A percentile compares a stretch with the other conserved stretches of the same genome.
These are phyloP conservation scores for Metopolophium dirhodum DNA, from an alignment of 1,140 invertebrate species.

Conservation along the genomic window DNA sequence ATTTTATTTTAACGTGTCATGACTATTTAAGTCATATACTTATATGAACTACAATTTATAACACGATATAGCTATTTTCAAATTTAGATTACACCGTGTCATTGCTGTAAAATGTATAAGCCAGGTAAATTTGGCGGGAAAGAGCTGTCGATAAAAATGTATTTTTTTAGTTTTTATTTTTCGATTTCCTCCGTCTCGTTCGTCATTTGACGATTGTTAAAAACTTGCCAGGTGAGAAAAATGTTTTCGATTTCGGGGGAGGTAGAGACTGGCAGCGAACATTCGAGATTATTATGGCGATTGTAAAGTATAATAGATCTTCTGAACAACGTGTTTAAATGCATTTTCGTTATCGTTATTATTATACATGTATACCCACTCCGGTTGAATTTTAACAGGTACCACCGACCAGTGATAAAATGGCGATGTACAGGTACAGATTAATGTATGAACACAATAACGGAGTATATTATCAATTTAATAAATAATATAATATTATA, in stretches of 20 bases:
- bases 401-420: neutral
- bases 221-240: too few relatives aligned
- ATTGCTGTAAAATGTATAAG: neutral
- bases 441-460: neutral
- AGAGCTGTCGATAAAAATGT: neutral
- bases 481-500: neutral
- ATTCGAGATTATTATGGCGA: neutral
- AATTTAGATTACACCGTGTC: neutral
- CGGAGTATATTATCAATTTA: neutral
- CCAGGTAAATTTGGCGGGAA: neutral
- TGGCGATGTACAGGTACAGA: neutral
- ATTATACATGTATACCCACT: neutral
- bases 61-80: too few relatives aligned
- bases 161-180: too few relatives aligned
- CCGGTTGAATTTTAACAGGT: neutral
- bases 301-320: neutral
- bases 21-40: too few relatives aligned
- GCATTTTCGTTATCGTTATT: too few relatives aligned
- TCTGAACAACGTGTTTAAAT: too few relatives aligned
- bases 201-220: too few relatives aligned
- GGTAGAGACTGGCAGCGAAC: neutral
- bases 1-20: too few relatives aligned
- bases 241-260: too few relatives aligned
- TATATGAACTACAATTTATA: too few relatives aligned
- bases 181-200: too few relatives aligned